These are phyloP conservation scores for Macaria liturata DNA, from an alignment of 2,888 invertebrate genomes.

Conservation along the genomic window DNA sequence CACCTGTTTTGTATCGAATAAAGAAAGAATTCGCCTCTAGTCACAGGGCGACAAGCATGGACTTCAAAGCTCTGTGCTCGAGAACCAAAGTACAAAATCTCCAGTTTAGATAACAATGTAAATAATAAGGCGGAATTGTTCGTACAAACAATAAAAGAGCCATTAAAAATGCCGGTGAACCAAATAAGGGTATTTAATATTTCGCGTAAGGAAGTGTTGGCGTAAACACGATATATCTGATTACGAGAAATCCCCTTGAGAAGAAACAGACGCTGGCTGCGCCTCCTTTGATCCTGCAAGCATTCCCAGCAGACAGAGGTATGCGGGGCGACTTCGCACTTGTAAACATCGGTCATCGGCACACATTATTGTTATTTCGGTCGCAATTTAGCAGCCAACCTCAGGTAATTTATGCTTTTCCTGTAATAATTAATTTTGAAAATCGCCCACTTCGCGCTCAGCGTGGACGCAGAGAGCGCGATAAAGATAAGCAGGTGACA, in stretches of 20 bases:
- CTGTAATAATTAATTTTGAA: slow-evolving; percentile 31
- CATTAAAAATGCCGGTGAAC: slow-evolving; percentile 24
- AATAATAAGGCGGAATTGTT: slow-evolving; percentile 25
- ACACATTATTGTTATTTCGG: slow-evolving; percentile 54
- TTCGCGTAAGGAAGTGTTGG: slow-evolving; percentile 61
- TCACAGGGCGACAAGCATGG: too few relatives aligned
- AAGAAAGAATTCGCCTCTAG: too few relatives aligned
- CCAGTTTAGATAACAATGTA: slow-evolving; percentile 7
- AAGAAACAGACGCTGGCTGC: slow-evolving; percentile 61
- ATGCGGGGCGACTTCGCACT: slow-evolving; percentile 49
- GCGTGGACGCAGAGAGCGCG: slow-evolving; percentile 11
- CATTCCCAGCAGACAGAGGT: slow-evolving; percentile 49
- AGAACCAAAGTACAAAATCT: slow-evolving; percentile 1
- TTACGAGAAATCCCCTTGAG: slow-evolving; percentile 66
- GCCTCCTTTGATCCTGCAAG: slow-evolving; percentile 68
- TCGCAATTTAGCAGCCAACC: slow-evolving; percentile 43
- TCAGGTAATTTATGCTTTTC: slow-evolving; percentile 41
- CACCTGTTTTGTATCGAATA: too few relatives aligned
- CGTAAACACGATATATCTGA: slow-evolving; percentile 64
- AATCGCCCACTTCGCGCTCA: slow-evolving; percentile 23
- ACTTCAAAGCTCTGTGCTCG: not conserved
- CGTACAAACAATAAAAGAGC: slow-evolving; percentile 20
- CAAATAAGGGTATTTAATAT: slow-evolving; percentile 37
- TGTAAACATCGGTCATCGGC: slow-evolving; percentile 58
- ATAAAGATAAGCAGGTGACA: slow-evolving; percentile 27